Evolutionary conservation across 2,113 vertebrate genomes (phyloP).

Genomic region (Crotalus helleri): DNA sequence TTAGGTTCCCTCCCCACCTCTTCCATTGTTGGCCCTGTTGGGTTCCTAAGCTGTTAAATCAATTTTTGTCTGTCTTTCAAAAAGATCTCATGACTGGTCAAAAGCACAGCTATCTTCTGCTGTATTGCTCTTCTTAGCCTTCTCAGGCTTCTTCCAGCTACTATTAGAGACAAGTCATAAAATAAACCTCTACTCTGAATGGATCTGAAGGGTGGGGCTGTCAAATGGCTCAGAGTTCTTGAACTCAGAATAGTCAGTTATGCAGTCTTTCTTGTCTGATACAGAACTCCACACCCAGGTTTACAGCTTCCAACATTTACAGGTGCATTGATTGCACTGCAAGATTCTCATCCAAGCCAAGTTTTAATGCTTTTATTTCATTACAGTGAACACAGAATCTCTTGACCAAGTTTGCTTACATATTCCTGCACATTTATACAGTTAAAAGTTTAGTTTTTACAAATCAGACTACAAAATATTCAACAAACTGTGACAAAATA

Average conservation of each 20-base stretch:
- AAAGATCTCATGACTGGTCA: neutral
- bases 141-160: conserved; percentile 27
- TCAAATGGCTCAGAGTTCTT: conserved; percentile 52
- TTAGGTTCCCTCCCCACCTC: neutral
- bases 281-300: conserved; percentile 47
- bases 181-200: conserved; percentile 62
- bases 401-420: neutral
- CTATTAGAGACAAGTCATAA: conserved; percentile 57
- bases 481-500: neutral
- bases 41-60: neutral
- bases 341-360: conserved; percentile 28
- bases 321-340: neutral
- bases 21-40: neutral
- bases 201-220: conserved; percentile 64
- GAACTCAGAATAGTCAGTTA: conserved; percentile 41
- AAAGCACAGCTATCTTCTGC: neutral
- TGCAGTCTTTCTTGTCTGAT: conserved; percentile 53
- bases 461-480: neutral
- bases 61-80: neutral
- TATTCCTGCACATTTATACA: neutral
- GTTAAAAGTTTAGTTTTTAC: neutral
- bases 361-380: neutral
- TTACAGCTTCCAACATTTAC: neutral
- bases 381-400: neutral
- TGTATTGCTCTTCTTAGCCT: neutral